phyloP scores from a whole-genome alignment of 2,113 vertebrate genomes.

The Myotis davidii region DNA sequence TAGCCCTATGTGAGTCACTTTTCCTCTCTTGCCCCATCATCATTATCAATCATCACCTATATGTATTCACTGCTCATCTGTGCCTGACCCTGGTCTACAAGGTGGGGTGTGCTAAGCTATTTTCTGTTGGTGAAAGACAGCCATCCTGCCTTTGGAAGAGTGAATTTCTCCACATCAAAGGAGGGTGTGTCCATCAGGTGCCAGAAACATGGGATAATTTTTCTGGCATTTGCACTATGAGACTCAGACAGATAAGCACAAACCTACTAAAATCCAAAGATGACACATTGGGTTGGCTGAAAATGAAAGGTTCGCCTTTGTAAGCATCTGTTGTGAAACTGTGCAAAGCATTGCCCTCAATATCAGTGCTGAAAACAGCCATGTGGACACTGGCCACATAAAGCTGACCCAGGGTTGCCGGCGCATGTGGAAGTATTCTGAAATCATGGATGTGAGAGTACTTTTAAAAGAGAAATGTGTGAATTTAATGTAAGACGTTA shows the following conservation, averaged over 20 bases:
- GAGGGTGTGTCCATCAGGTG: neutral
- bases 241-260: neutral
- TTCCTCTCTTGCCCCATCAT: neutral
- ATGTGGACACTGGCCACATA: accelerated
- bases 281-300: neutral
- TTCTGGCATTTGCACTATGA: conserved; percentile 15
- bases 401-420: neutral
- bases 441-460: neutral
- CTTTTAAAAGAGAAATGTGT: neutral
- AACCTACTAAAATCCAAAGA: neutral
- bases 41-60: neutral
- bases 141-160: neutral
- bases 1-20: neutral
- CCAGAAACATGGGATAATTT: neutral
- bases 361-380: neutral
- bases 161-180: neutral
- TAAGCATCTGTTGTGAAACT: neutral
- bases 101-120: neutral
- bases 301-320: neutral
- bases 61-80: neutral
- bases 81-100: neutral
- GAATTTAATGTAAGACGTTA: neutral
- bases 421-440: neutral
- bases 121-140: neutral
- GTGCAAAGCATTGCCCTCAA: neutral